phyloP scores from a whole-genome alignment of 2,113 vertebrate species.

The Lichenostomus cassidix region DNA sequence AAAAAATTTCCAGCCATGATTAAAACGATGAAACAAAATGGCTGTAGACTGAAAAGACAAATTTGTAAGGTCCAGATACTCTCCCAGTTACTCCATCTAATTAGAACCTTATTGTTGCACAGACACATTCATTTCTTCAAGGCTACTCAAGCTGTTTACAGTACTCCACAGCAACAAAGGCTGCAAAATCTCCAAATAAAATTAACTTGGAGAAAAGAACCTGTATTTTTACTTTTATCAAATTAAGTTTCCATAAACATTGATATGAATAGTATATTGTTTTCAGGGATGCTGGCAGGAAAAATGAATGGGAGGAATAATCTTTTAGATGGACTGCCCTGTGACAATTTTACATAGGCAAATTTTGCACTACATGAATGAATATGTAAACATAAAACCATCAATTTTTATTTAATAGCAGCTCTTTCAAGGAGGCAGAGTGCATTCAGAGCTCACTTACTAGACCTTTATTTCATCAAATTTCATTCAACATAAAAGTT shows the following conservation, averaged over 20 bases:
- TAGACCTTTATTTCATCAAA: not conserved
- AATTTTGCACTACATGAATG: not conserved
- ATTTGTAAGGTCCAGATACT: not conserved
- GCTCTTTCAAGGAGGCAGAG: not conserved
- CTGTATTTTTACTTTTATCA: not conserved
- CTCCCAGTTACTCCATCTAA: not conserved
- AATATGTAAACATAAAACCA: not conserved
- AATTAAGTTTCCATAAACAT: not conserved
- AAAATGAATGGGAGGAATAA: not conserved
- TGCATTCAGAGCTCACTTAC: not conserved
- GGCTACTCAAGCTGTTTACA: not conserved
- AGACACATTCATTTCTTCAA: not conserved
- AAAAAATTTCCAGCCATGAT: not conserved
- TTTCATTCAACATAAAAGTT: not conserved
- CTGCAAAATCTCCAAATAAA: conserved; percentile 3
- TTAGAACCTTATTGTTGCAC: not conserved
- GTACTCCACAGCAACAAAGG: not conserved
- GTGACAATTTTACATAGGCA: not conserved
- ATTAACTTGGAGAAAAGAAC: not conserved
- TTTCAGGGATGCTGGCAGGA: not conserved
- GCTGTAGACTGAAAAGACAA: not conserved
- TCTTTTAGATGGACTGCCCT: not conserved
- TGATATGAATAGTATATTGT: not conserved
- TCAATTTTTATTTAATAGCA: not conserved
- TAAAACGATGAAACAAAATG: not conserved